Percentiles rank a stretch among this genome's conserved stretches.
Conservation (phyloP, 2,888 invertebrate genomes). For the Panopea generosa region DNA sequence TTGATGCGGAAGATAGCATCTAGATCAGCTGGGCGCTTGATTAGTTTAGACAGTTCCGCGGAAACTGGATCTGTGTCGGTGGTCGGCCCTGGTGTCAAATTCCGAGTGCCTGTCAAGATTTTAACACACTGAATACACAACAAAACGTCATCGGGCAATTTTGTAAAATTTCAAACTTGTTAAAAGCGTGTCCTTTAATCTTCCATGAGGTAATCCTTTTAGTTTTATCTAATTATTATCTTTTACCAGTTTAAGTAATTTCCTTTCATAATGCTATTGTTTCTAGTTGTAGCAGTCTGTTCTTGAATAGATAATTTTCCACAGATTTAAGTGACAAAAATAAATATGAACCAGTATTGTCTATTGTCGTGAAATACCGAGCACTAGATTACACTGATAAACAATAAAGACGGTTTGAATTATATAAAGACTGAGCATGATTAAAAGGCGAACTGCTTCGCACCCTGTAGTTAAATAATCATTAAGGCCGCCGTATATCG, state of each 20-base stretch:
- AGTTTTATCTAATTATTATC: background rate
- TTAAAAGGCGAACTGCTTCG: background rate
- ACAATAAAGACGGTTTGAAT: background rate
- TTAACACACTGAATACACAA: constrained; percentile 5
- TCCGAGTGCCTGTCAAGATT: constrained; percentile 44
- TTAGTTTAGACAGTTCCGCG: constrained; percentile 59
- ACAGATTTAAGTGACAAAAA: no score
- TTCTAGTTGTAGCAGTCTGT: no score
- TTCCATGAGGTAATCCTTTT: background rate
- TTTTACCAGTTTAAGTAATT: no score
- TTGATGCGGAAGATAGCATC: constrained; percentile 62
- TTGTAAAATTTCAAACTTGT: background rate
- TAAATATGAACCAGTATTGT: no score
- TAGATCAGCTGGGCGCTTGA: constrained; percentile 55
- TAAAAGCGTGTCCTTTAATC: background rate
- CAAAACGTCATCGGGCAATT: background rate
- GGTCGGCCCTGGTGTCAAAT: constrained; percentile 47
- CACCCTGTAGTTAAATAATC: constrained; percentile 32
- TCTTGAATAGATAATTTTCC: no score
- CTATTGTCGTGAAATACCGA: no score
- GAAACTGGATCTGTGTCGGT: constrained; percentile 55
- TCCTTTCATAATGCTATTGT: no score
- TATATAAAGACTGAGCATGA: background rate
- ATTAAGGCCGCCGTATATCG: constrained; percentile 26
- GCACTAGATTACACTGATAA: background rate